Base-by-base conservation (phyloP, 2,113 vertebrate genomes). In the Mus spicilegus region DNA sequence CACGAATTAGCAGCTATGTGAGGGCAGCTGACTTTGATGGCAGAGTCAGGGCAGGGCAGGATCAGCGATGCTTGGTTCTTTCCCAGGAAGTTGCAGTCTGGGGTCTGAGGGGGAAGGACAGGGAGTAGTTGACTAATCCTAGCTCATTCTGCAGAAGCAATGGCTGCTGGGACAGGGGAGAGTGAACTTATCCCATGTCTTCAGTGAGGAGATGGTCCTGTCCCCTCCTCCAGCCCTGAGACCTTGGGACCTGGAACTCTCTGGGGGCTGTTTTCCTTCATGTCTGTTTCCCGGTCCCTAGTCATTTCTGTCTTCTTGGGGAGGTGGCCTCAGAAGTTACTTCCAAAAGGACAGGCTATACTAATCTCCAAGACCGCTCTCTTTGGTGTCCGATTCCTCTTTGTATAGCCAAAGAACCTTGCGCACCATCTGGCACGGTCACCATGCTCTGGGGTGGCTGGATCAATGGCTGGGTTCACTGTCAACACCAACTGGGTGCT, bases 401-500 rank as follows among this genome's bases (percentile, higher is more conserved):
- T 95, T 73, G 70, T 14, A 17, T n/a, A 77, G 90, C 95, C 93
- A 49, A 76, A 94, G 92, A 94, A 80, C 36, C 85, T 78, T 70
- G 85, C 75, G 73, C 70, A 72, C 61, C 28, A 46, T 56, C 85
- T 82, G 90, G 76, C 90, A 26, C 22, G 2, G 36, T 61, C 26
- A 30, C 12, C 11, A 0, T 54, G 82, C 69, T 5, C 75, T 16
- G 75, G 33, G 91, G 76, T 46, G 90, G 81, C 65, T 63, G 72
- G 89, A 69, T 95, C 92, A 75, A 82, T 77, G 88, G 49, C 30
- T 22, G 54, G 77, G 81, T 65, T 72, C 95, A 87, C 94, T 96
- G 95, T 97, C 97, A 97, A 80, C 93, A 97, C 82, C 1, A 0
- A 54, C 19, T 22, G 84, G 91, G 96, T 92, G 90, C 65, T 80